Percentiles rank a stretch among this genome's conserved stretches.
These are phyloP conservation scores for Micromys minutus DNA, from an alignment of 2,113 vertebrate species.

Conservation along the genomic window DNA sequence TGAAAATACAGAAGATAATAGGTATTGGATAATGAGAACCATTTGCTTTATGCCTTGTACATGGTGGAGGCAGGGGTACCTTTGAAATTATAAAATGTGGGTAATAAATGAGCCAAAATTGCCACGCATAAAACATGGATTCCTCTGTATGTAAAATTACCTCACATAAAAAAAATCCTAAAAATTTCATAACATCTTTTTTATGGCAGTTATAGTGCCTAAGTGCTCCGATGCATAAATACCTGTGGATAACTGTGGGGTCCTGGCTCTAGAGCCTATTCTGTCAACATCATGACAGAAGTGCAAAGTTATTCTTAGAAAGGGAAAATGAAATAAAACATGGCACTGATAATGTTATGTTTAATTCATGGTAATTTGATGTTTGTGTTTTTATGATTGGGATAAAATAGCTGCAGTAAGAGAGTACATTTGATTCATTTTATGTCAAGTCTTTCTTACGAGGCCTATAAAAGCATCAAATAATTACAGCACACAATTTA, in stretches of 20 bases:
- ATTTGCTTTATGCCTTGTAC: background rate
- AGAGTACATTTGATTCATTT: slow-evolving; percentile 67
- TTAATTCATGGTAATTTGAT: slow-evolving; percentile 81
- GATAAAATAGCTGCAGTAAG: slow-evolving; percentile 69
- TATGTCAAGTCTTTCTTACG: slow-evolving; percentile 59
- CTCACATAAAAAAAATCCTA: background rate
- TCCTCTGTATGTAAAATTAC: background rate
- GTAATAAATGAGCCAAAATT: slow-evolving; percentile 11
- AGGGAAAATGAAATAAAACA: slow-evolving; percentile 74
- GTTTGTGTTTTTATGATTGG: slow-evolving; percentile 70
- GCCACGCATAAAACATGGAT: background rate
- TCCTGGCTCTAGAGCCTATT: slow-evolving; percentile 58
- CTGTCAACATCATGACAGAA: slow-evolving; percentile 64
- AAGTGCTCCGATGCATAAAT: slow-evolving; percentile 70
- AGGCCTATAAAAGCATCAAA: slow-evolving; percentile 75
- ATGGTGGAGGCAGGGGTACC: background rate
- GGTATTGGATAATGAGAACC: background rate
- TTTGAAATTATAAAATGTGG: background rate
- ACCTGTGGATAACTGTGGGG: slow-evolving; percentile 59
- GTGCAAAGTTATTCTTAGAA: slow-evolving; percentile 54
- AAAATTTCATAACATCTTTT: slow-evolving; percentile 1
- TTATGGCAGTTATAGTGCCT: slow-evolving; percentile 53
- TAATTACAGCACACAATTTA: slow-evolving; percentile 74
- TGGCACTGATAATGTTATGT: slow-evolving; percentile 71
- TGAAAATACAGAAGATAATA: background rate